A percentile compares a stretch with the other conserved stretches of the same genome.
These are phyloP conservation scores for Baccha elongata DNA, from an alignment of 2,888 invertebrate species.

Conservation along the genomic window DNA sequence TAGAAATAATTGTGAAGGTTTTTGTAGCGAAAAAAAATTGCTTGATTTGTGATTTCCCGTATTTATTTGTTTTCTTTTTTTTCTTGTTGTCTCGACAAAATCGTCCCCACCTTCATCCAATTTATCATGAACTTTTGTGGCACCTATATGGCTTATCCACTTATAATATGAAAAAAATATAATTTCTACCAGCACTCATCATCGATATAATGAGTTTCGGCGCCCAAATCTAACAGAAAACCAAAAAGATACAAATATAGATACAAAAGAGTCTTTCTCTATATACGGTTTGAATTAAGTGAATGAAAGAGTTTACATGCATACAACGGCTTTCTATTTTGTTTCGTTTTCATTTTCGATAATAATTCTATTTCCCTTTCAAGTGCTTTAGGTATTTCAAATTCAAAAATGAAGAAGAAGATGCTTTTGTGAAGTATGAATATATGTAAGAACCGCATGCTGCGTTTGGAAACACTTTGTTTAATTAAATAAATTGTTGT, in stretches of 20 bases:
- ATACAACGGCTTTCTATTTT: conserved; percentile 45
- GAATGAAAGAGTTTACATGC: conserved; percentile 39
- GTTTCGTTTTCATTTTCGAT: conserved; percentile 14
- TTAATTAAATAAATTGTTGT: conserved; percentile 73
- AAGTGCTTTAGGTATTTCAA: not conserved
- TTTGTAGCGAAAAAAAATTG: conserved; percentile 10
- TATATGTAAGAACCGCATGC: conserved; percentile 51
- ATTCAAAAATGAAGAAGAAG: not conserved
- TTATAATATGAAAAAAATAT: not conserved
- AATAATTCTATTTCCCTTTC: conserved; percentile 24
- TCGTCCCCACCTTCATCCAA: conserved; percentile 2
- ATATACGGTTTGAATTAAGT: not conserved
- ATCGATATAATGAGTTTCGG: conserved; percentile 50
- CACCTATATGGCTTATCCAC: not conserved
- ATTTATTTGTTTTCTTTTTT: conserved; percentile 6
- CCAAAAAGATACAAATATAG: conserved; percentile 33
- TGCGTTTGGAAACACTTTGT: conserved; percentile 55
- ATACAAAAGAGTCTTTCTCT: conserved; percentile 45
- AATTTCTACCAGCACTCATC: not conserved
- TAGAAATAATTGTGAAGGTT: not conserved
- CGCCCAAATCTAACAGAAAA: conserved; percentile 44
- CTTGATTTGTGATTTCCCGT: conserved; percentile 24
- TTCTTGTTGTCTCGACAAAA: too few species aligned
- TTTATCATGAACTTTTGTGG: conserved; percentile 20
- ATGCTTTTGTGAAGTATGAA: not conserved